Base-by-base conservation (phyloP, 2,113 vertebrate genomes). In the Cnemophilus loriae region DNA sequence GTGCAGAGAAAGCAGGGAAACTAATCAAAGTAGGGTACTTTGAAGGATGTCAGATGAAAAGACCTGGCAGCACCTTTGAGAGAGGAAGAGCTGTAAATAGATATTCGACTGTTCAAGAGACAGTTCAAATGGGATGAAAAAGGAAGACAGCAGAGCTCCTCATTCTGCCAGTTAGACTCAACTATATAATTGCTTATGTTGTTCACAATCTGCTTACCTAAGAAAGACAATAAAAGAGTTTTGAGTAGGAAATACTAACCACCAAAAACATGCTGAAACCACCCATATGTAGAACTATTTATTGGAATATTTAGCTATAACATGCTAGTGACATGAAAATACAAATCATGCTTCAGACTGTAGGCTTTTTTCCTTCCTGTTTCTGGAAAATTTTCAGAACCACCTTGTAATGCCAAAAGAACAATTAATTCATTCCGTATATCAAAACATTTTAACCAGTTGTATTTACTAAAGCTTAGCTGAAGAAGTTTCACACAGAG, bases 21-120 rank as follows among this genome's bases (percentile, higher is more conserved):
- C 63, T 53, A 87, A 92, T 92, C 85, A 81, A 94, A 96, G 91
- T 47, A 87, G 19, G 52, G 33, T 74, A 49, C 21, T 83, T 89
- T 37, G 67, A 92, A 96, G 87, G 50, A 77, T 37, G 27, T 49
- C 32, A 63, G 47, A 87, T 91, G 64, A 92, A 89, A 92, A 92
- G 80, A 61, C 46, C 37, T 90, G 74, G 76, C 53, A 88, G 37
- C 22, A 56, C n/a, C 53, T 93, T 93, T 33, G 46, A 39, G 41
- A 80, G 22, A 93, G 44, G 42, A 90, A 88, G 42, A 2, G 6
- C 21, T 67, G 23, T 57, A 77, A 94, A 84, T 55, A 89, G 57
- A 69, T 59, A 67, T 56, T 89, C 69, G 79, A 1, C 74, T 75
- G 55, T 61, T 94, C 42, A 52, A 77, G n/a, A 85, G 47, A 65